Evolutionary conservation across 1,140 invertebrate species (phyloP).

Genomic region (Procambarus virginalis): DNA sequence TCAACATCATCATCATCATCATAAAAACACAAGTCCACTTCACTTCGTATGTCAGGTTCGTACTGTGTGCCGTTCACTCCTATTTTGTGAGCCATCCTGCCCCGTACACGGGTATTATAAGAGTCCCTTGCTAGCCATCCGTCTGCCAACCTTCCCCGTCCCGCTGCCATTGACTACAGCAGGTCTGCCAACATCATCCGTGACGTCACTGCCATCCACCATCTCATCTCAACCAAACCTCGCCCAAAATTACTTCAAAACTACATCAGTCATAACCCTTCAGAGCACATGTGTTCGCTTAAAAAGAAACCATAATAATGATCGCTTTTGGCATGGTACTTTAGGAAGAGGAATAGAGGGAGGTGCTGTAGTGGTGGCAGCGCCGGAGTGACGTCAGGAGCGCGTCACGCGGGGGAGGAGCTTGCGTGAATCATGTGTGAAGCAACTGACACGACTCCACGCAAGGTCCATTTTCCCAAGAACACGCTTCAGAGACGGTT

Average conservation of each 20-base stretch:
- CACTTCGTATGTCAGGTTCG: conserved; percentile 48
- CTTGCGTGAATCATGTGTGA: conserved; percentile 57
- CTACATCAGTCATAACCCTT: too few species aligned
- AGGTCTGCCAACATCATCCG: conserved; percentile 32
- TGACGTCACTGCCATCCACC: conserved; percentile 46
- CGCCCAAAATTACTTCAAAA: background rate
- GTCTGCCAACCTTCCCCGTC: conserved; percentile 40
- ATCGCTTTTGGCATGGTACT: too few species aligned
- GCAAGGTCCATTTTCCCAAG: conserved; percentile 38
- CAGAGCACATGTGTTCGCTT: too few species aligned
- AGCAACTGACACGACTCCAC: conserved; percentile 23
- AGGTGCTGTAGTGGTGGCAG: conserved; percentile 31
- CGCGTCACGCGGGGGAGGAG: conserved; percentile 46
- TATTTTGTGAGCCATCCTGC: conserved; percentile 65
- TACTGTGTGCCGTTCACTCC: conserved; percentile 51
- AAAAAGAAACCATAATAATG: too few species aligned
- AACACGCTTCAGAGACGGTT: background rate
- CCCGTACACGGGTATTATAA: conserved; percentile 62
- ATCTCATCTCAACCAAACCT: background rate
- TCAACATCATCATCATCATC: conserved; percentile 28
- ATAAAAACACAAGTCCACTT: conserved; percentile 32
- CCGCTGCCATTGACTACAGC: conserved; percentile 39
- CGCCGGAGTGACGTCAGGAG: conserved; percentile 43
- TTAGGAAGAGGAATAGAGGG: too few species aligned
- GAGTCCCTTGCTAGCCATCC: conserved; percentile 40